A percentile compares a stretch with the other conserved stretches of the same genome.
phyloP scores from a whole-genome alignment of 2,113 vertebrate species.

The Mellivora capensis region DNA sequence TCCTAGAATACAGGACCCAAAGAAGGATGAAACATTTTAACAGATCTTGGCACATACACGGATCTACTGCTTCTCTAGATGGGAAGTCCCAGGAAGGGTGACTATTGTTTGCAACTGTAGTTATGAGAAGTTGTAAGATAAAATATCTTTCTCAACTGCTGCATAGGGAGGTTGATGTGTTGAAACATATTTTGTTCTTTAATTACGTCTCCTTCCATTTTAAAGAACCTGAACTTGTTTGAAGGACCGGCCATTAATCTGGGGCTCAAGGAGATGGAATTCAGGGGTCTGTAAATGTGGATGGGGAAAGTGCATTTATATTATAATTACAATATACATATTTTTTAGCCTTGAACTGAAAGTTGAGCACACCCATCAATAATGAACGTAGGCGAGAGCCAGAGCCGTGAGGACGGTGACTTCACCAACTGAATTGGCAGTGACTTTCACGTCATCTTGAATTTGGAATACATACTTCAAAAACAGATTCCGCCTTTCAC shows the following conservation, averaged over 20 bases:
- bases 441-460: fast-evolving
- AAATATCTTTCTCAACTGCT: not conserved
- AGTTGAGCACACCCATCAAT: not conserved
- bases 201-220: too few species aligned
- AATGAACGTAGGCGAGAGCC: fast-evolving
- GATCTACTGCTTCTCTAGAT: not conserved
- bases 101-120: not conserved
- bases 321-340: not conserved
- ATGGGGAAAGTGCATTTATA: too few species aligned
- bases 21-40: not conserved
- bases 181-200: not conserved
- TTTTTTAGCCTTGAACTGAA: not conserved
- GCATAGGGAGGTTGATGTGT: too few species aligned
- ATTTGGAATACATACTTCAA: not conserved
- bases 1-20: not conserved
- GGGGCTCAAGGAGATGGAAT: not conserved
- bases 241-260: not conserved
- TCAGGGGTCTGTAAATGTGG: not conserved
- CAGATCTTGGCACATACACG: not conserved
- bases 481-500: not conserved
- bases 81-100: not conserved
- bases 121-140: not conserved
- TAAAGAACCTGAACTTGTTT: not conserved
- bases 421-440: fast-evolving
- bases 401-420: fast-evolving